Conservation (phyloP, 1,140 invertebrate species). For the Ganaspis sp. region DNA sequence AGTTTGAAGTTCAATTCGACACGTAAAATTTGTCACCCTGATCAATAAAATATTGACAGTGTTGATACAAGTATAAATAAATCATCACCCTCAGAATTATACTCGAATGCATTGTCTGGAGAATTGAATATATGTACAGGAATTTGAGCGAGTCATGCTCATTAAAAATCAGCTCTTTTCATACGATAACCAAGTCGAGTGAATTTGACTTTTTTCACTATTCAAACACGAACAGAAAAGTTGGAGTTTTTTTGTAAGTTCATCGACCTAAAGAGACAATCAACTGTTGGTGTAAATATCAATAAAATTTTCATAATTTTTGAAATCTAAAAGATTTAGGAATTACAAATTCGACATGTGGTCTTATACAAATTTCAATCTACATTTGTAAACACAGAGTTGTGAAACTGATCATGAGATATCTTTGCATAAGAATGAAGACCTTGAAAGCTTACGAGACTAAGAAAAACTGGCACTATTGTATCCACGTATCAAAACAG, state of each 20-base stretch:
- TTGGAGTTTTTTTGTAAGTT: too few relatives aligned
- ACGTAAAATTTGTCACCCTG: too few relatives aligned
- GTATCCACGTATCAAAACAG: background rate
- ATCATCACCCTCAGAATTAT: slow-evolving; percentile 58
- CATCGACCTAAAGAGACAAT: too few relatives aligned
- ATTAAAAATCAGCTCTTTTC: slow-evolving; percentile 6
- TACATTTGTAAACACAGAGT: slow-evolving; percentile 8
- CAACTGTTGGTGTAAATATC: too few relatives aligned
- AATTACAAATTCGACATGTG: background rate
- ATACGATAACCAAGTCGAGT: background rate
- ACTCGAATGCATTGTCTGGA: background rate
- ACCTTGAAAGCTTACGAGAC: background rate
- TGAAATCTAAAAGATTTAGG: too few relatives aligned
- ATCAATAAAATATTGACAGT: too few relatives aligned
- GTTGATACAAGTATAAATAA: background rate
- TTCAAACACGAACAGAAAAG: too few relatives aligned
- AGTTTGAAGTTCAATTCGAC: too few relatives aligned
- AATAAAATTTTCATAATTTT: too few relatives aligned
- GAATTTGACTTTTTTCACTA: background rate
- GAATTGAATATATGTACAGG: slow-evolving; percentile 47
- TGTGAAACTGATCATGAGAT: background rate
- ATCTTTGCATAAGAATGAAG: slow-evolving; percentile 7
- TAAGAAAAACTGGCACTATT: background rate
- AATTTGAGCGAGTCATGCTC: slow-evolving; percentile 30
- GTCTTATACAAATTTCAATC: slow-evolving; percentile 5